Conservation (phyloP, 2,888 invertebrate genomes). For the Penaeus monodon region DNA sequence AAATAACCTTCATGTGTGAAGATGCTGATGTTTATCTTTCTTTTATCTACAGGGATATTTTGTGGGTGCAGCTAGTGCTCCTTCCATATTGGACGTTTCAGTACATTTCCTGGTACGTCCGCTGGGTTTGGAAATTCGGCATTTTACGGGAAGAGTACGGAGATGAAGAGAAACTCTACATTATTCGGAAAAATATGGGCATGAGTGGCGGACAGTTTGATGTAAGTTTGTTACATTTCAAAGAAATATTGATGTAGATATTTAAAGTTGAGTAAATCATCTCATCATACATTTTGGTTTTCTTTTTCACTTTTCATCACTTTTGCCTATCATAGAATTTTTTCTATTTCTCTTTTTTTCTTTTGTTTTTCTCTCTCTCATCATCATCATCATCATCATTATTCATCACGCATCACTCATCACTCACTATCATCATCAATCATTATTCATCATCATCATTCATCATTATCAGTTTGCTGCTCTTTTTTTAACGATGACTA, state of each 20-base stretch:
- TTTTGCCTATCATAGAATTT: background rate
- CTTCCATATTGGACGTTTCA: conserved; percentile 81
- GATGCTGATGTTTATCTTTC: background rate
- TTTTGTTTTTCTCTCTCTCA: background rate
- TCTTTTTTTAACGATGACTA: background rate
- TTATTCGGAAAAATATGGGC: conserved; percentile 84
- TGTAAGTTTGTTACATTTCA: conserved; percentile 68
- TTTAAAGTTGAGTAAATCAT: background rate
- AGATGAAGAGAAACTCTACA: conserved; percentile 84
- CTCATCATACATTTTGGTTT: too few relatives aligned
- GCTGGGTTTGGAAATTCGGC: conserved; percentile 86
- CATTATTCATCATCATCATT: too few relatives aligned
- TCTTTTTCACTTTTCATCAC: background rate
- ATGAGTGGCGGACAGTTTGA: conserved; percentile 73
- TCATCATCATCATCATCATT: too few relatives aligned
- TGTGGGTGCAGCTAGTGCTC: conserved; percentile 87
- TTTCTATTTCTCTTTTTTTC: background rate
- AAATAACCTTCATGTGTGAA: background rate
- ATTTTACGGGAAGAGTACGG: conserved; percentile 83
- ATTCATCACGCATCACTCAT: too few relatives aligned
- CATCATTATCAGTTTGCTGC: too few relatives aligned
- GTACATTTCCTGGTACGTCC: conserved; percentile 81
- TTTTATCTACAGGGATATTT: conserved; percentile 71
- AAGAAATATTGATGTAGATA: background rate
- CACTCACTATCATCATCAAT: too few relatives aligned